Evolutionary conservation across 64 coral and sea anemone genomes (phyloP).

Genomic region (Catalaphyllia jardinei): DNA sequence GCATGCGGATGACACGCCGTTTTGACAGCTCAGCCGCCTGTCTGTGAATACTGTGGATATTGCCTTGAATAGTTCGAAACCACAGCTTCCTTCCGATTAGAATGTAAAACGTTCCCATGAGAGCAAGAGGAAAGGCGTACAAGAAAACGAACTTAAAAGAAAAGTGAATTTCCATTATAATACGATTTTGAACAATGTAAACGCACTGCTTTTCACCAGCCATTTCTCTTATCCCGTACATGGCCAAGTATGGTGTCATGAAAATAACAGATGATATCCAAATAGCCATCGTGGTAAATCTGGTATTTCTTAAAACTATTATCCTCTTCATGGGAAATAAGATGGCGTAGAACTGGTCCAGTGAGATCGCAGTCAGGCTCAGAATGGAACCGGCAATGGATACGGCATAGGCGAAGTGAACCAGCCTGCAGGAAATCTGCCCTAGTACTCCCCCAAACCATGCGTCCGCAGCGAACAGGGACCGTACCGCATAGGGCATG

Average conservation of each 20-base stretch:
- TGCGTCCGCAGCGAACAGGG: not conserved
- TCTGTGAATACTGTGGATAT: slow-evolving; percentile 25
- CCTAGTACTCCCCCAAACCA: slow-evolving; percentile 2
- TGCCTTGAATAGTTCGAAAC: slow-evolving; percentile 4
- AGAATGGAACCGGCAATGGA: not conserved
- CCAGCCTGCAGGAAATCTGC: not conserved
- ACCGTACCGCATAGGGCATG: not conserved
- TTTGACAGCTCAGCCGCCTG: not conserved
- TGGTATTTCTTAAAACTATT: not conserved
- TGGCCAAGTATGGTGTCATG: slow-evolving; percentile 20
- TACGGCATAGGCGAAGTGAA: not conserved
- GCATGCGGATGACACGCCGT: slow-evolving; percentile 4
- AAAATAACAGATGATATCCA: slow-evolving; percentile 1
- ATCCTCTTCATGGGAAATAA: slow-evolving; percentile 1
- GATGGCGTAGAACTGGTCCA: slow-evolving; percentile 7
- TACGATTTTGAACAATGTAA: not conserved
- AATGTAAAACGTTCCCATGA: not conserved
- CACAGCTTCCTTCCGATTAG: slow-evolving; percentile 25
- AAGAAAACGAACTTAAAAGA: slow-evolving; percentile 25
- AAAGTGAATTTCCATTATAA: slow-evolving; percentile 1
- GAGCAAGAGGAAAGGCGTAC: not conserved
- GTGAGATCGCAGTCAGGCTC: not conserved
- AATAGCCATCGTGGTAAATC: not conserved
- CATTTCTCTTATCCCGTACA: slow-evolving; percentile 7
- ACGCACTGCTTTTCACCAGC: not conserved